Evolutionary conservation across 2,797 vertebrate genomes (phyloP).

Genomic region (Galagoides demidoff): DNA sequence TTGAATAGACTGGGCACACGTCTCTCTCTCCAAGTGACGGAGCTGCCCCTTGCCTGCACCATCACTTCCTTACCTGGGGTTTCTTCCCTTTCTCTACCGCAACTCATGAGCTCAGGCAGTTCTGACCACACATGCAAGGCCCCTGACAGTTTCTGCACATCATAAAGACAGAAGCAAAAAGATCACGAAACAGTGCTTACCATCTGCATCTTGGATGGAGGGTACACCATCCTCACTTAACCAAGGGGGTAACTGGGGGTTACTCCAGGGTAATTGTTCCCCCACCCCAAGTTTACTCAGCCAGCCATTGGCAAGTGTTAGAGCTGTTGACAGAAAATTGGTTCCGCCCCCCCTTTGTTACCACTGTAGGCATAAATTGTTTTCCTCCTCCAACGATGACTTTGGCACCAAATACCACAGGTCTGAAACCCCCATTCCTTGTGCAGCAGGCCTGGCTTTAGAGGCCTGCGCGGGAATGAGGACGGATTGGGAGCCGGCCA

Average conservation of each 20-base stretch:
- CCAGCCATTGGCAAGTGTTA: not conserved
- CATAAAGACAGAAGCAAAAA: not conserved
- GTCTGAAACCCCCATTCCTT: not conserved
- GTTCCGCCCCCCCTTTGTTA: not conserved
- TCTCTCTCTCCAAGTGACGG: not conserved
- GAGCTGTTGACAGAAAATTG: not conserved
- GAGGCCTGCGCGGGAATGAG: slow-evolving; percentile 60
- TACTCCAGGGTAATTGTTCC: not conserved
- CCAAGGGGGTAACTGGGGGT: slow-evolving; percentile 22
- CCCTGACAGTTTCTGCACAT: not conserved
- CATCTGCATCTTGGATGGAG: not conserved
- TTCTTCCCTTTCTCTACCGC: not conserved
- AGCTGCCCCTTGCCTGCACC: not conserved
- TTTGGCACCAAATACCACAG: slow-evolving; percentile 48
- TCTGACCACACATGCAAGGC: not conserved
- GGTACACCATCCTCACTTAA: not conserved
- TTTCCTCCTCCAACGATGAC: slow-evolving; percentile 26
- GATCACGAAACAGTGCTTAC: not conserved
- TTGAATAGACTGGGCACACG: accelerated
- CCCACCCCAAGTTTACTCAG: not conserved
- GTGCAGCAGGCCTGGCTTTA: slow-evolving; percentile 43
- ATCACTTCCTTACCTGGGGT: not conserved
- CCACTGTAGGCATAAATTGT: not conserved
- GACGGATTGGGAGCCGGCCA: slow-evolving; percentile 67
- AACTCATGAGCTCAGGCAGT: not conserved